Base-by-base conservation (phyloP, 2,113 vertebrate genomes). In the Sinocyclocheilus anophthalmus region DNA sequence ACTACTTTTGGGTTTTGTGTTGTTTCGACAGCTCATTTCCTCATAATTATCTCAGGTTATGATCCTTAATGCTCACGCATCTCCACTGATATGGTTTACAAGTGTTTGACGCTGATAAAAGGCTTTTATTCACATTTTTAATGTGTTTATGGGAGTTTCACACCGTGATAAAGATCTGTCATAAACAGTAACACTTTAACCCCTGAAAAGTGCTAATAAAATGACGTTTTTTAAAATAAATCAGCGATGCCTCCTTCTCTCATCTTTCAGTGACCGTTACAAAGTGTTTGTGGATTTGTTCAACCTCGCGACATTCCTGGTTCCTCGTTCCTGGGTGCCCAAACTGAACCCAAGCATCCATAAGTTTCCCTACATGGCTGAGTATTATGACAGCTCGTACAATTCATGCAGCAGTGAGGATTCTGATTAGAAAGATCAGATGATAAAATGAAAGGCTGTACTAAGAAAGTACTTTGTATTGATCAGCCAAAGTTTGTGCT, bases 251-350 rank as follows among this genome's bases (percentile, higher is more conserved):
- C 16, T 69, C 1, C 0, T 53, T 77, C 33, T 84, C 24, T 79
- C 30, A 33, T 70, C 22, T 16, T 57, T 24, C 91, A 99, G 98
- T 89, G 98, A 99, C 91, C 97, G 97, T 86, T 99, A 99, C 94
- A 99, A 99, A 88, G 98, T 99, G 16, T 99, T 99, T 79, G 97
- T 99, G 92, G 98, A 99, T 88, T 94, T 99, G 88, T 99, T 99
- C 94, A 99, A 99, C 92, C 95, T 99, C 90, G 97, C 98, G n/a
- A 97, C 96, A 0, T 99, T 96, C 90, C 92, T 99, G 92, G 93
- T 99, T 73, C 97, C 98, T 63, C 94, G 96, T 78, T 92, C 95
- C 85, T 99, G 98, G 98, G 92, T 99, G 75, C 98, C 98, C 53
- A 97, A 97, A 92, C 94, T 98, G 92, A 97, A 97, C 80, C 97